phyloP scores from a whole-genome alignment of 2,113 vertebrate genomes.

The Ailurus styani region DNA sequence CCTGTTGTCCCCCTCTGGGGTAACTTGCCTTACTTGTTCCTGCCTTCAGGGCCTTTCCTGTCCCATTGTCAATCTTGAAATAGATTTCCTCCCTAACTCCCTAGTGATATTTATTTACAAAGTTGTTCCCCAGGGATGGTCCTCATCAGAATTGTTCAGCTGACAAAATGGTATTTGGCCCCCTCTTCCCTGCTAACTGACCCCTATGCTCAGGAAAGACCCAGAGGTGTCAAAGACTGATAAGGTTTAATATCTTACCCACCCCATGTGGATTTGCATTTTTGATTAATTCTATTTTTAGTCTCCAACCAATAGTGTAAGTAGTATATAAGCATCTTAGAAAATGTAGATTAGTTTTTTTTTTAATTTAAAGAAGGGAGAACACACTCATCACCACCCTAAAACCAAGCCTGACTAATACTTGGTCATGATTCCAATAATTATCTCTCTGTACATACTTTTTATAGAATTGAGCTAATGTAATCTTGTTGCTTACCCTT shows the following conservation, averaged over 20 bases:
- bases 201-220: constrained; percentile 25
- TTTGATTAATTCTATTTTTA: constrained; percentile 12
- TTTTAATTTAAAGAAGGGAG: neutral
- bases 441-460: neutral
- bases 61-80: constrained; percentile 69
- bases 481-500: neutral
- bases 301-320: neutral
- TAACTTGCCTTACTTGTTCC: constrained; percentile 57
- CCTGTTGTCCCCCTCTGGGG: neutral
- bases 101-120: constrained; percentile 63
- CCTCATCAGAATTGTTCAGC: constrained; percentile 47
- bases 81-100: constrained; percentile 69
- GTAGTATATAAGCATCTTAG: constrained; percentile 21
- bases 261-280: neutral
- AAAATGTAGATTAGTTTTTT: neutral
- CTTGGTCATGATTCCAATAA: neutral
- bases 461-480: constrained; percentile 15
- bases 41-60: constrained; percentile 65
- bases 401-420: neutral
- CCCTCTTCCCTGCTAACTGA: neutral
- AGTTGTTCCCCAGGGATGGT: constrained; percentile 38
- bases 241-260: constrained; percentile 23
- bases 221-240: constrained; percentile 27
- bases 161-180: constrained; percentile 37
- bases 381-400: neutral